Evolutionary conservation across 2,797 vertebrate species (phyloP), one percentile per base, ranked within the genome.

Genomic region (Gymnopithys bicolor): DNA sequence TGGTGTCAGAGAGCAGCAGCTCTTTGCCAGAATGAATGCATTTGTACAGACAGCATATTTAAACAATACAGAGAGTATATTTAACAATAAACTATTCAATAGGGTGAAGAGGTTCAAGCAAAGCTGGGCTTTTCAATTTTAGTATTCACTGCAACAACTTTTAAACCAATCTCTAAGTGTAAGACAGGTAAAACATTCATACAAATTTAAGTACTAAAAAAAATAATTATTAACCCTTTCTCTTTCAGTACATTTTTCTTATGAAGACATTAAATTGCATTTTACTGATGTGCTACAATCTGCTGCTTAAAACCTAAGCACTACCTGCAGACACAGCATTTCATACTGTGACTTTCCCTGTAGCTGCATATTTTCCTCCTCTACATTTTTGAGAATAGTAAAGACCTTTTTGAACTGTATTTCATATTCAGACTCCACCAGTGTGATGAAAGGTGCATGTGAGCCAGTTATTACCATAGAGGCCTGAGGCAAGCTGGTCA

Each of bases 401-500:
- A 56, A 74, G 79, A 79, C 19, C 22, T 63, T 32, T 28, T 87
- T 68, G 24, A 87, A 83, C 19, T 64, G 33, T 48, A 48, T 56
- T 87, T 89, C 49, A 41, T 58, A 83, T 45, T 89, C 62, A 69
- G 51, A 91, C 52, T 85, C 59, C 56, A 74, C 17, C 43, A 62
- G n/a, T 13, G 70, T 0, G 5, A 95, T 14, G n/a, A 91, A 92
- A 92, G 15, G 41, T 32, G 33, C 84, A 41, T 23, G 56, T 22
- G 4, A 82, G 39, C 5, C 71, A 66, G 66, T 80, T 56, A 84
- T 98, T 98, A 99, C 99, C 99, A 21, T 98, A 98, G n/a, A 99
- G 97, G 39, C 99, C 98, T 37, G 98, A 98, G 4, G 98, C 98
- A 96, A 99, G 98, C 96, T 99, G 99, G 95, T 98, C 98, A 92